Evolutionary conservation across 2,888 invertebrate genomes (phyloP), one percentile per base, ranked within the genome.

Genomic region (Cerastoderma edule): DNA sequence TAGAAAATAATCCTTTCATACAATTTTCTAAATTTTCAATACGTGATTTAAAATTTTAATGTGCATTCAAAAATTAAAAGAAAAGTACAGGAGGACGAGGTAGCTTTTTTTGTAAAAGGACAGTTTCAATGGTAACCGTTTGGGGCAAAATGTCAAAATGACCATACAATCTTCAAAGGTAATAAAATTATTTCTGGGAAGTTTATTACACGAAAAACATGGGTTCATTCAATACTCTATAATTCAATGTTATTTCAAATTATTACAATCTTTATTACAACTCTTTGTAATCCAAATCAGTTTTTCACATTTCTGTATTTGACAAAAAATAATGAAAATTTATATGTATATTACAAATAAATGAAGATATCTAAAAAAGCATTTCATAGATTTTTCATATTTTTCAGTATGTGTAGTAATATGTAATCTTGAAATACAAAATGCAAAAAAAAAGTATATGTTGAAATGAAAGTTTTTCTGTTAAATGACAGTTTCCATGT

Each of bases 271-370:
- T n/a, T n/a, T n/a, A n/a, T n/a, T n/a, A n/a, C n/a, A n/a, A n/a
- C n/a, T n/a, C n/a, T n/a, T n/a, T n/a, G n/a, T n/a, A n/a, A n/a
- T n/a, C n/a, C n/a, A n/a, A n/a, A n/a, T n/a, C n/a, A n/a, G n/a
- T n/a, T n/a, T n/a, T n/a, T n/a, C n/a, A n/a, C n/a, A n/a, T n/a
- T n/a, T n/a, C n/a, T n/a, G n/a, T n/a, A n/a, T n/a, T 4, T 50
- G 69, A 5, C 44, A 48, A 50, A 75, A 66, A 32, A 70, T 65
- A 60, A 70, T 53, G 33, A 66, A 66, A 19, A 64, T 69, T 28
- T 65, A 70, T 35, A n/a, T 10, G n/a, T 27, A 48, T 27, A 69
- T 70, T 27, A 70, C 65, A 10, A 75, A n/a, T n/a, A 13, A 39
- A 39, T 39, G 8, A 10, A 39, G 39, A 16, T 39, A 10, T 39